Evolutionary conservation across 2,797 vertebrate species (phyloP), one percentile per base, ranked within the genome.

Genomic region (Meda fulgida): DNA sequence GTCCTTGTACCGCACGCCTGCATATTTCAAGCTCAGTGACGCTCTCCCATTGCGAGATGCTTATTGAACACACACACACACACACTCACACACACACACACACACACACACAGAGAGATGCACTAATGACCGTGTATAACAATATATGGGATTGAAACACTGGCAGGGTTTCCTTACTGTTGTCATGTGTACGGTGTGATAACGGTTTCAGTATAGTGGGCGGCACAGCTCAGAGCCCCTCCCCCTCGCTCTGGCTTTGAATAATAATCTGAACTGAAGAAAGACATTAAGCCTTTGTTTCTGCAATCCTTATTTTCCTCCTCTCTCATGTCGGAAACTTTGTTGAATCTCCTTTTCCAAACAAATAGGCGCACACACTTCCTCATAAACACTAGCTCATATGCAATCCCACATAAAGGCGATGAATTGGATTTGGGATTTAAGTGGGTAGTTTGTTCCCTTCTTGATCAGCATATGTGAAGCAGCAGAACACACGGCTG

Each of bases 371-470:
- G 63, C 53, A 58, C 79, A 80, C 82, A 78, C 76, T 31, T 36
- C 40, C 78, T 43, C 84, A 66, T 81, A 69, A 66, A 85, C 73
- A 76, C 80, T 23, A 19, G 58, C 63, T 78, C 40, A 94, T 94
- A 95, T 94, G 92, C 93, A 95, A n/a, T 51, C 71, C 81, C 94
- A 94, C 94, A 92, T 94, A 94, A 93, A 95, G 93, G 92, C 94
- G 94, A 95, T 96, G 96, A 95, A 96, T 55, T 84, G 81, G 48
- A 83, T 66, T 34, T 76, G 95, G 94, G 96, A 96, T 97, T 97
- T 96, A 97, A n/a, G 95, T 93, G 94, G 94, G 93, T 97, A 96
- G 96, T 97, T 97, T 96, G 94, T 95, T 96, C 95, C 95, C 95
- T 94, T 89, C 95, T 94, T 94, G 94, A 94, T n/a, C 95, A 94